A percentile compares a stretch with the other conserved stretches of the same genome.
phyloP scores from a whole-genome alignment of 2,797 vertebrate genomes.

The Gymnocypris eckloni region DNA sequence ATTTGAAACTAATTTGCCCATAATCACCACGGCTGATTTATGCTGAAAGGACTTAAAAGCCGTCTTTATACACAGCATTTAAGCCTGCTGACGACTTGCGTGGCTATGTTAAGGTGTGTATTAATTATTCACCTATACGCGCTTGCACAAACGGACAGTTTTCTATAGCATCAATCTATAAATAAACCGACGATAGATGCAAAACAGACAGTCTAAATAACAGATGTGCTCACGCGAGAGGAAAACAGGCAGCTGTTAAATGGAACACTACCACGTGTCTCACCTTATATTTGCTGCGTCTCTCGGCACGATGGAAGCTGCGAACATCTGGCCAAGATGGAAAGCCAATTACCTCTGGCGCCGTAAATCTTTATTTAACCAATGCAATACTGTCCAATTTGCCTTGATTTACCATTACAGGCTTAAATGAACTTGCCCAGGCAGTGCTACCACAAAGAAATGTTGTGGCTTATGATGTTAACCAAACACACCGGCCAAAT shows the following conservation, averaged over 20 bases:
- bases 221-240: constrained; percentile 46
- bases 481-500: constrained; percentile 17
- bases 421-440: constrained; percentile 18
- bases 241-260: constrained; percentile 56
- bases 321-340: constrained; percentile 62
- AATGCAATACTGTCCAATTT: constrained; percentile 56
- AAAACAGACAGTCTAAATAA: constrained; percentile 21
- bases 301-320: constrained; percentile 49
- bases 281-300: constrained; percentile 45
- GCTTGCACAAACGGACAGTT: constrained; percentile 16
- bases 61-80: constrained; percentile 39
- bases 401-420: constrained; percentile 60
- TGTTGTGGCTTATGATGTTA: constrained; percentile 26
- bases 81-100: constrained; percentile 16
- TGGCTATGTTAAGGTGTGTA: neutral
- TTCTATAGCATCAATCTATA: constrained; percentile 10
- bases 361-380: constrained; percentile 60
- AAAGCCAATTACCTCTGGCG: constrained; percentile 58
- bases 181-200: constrained; percentile 28
- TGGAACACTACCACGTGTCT: constrained; percentile 43
- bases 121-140: constrained; percentile 3
- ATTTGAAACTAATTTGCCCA: constrained; percentile 56
- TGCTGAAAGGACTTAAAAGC: constrained; percentile 51
- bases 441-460: constrained; percentile 8
- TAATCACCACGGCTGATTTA: constrained; percentile 60